Conservation (phyloP, 2,797 vertebrate species). For the Malacoctenus gilli region DNA sequence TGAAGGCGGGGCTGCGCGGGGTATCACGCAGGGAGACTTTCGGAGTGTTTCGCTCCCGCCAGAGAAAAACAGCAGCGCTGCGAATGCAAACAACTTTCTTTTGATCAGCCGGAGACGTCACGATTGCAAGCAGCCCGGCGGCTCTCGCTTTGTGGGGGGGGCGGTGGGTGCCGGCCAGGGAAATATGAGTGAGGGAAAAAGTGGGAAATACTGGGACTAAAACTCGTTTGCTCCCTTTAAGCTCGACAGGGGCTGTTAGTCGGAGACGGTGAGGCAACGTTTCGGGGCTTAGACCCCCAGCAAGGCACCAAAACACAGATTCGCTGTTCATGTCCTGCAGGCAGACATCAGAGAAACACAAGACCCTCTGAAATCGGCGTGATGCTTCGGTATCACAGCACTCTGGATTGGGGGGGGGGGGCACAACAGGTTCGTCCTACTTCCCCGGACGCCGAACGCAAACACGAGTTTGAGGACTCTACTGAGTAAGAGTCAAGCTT, state of each 20-base stretch:
- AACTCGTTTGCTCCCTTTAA: conserved; percentile 65
- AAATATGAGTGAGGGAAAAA: conserved; percentile 74
- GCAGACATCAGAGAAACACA: conserved; percentile 19
- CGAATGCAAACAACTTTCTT: conserved; percentile 76
- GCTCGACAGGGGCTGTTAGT: conserved; percentile 75
- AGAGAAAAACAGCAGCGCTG: conserved; percentile 71
- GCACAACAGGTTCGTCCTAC: neutral
- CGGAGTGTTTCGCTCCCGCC: conserved; percentile 73
- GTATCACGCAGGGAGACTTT: conserved; percentile 74
- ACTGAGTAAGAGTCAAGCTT: no score
- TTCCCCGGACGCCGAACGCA: neutral
- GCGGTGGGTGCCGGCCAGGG: conserved; percentile 58
- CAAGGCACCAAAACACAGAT: conserved; percentile 52
- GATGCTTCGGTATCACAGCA: no score
- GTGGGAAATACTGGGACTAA: conserved; percentile 73
- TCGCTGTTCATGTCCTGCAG: neutral
- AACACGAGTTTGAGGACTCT: neutral
- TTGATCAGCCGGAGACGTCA: conserved; percentile 76
- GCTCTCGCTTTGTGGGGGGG: conserved; percentile 66
- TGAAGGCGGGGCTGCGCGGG: conserved; percentile 46
- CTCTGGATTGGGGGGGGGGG: no score
- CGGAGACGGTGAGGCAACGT: conserved; percentile 62
- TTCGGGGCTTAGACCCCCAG: conserved; percentile 62
- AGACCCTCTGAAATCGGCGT: neutral
- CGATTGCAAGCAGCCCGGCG: conserved; percentile 76